Base-by-base conservation (phyloP, 2,888 invertebrate species). In the Aleiodes testaceus region DNA sequence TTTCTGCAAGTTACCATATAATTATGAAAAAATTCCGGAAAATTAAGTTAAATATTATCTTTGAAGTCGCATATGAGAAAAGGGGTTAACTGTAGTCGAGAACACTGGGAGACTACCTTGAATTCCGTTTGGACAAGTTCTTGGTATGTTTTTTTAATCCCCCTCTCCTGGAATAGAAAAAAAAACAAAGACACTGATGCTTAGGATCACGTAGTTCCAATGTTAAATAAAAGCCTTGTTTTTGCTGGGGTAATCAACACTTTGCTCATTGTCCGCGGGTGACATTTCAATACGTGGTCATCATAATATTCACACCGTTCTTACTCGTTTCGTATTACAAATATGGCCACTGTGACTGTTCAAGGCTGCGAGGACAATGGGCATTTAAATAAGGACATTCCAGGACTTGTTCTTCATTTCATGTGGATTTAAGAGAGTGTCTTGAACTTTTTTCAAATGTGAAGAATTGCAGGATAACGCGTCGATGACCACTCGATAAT, bases 231-330 rank as follows among this genome's bases (percentile, higher is more conserved):
- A 82, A 80, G 77, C 76, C 73, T 82, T 85, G 84, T 86, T 85
- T 86, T 84, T 81, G 49, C 18, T 18, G 52, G 77, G 82, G 82
- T 82, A 84, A 85, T 86, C 85, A 85, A 84, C 86, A 86, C 86
- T 85, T 84, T 66, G 78, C 67, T 73, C 79, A 81, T 86, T 86
- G 86, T 86, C 65, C 75, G 14, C 49, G 49, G 59, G 73, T 87
- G 87, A 80, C 87, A 85, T 76, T 80, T 87, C 81, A 86, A 87
- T 86, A 78, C 83, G 74, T 78, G 82, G 81, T 80, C 86, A 87
- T 84, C 87, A 85, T 85, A 87, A 87, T 87, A 87, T 87, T 87
- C 87, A 85, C 85, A 83, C 85, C 82, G 79, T 82, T 81, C 79
- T 75, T 77, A 72, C 75, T 68, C 75, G 81, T 78, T 73, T 86